Percentiles rank a stretch among this genome's conserved stretches.
Conservation (phyloP, 2,888 invertebrate species). For the Antheraea yamamai region DNA sequence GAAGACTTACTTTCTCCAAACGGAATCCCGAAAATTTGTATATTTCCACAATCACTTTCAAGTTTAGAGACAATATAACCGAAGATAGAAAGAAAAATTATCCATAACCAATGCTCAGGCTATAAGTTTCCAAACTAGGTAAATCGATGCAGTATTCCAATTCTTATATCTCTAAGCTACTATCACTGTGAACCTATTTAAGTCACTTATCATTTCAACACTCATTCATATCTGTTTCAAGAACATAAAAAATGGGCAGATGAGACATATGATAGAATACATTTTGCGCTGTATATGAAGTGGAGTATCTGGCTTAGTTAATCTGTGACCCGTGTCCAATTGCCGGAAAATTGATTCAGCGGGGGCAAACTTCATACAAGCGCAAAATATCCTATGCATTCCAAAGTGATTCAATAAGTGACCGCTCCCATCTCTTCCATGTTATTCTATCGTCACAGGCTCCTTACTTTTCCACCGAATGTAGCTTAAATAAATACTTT, state of each 20-base stretch:
- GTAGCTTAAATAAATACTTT: conserved; percentile 6
- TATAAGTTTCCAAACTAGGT: no score
- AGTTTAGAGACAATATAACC: no score
- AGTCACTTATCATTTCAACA: no score
- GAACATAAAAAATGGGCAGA: not conserved
- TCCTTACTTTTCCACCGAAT: conserved; percentile 9
- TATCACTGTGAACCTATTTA: no score
- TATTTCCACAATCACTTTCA: no score
- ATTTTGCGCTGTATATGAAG: not conserved
- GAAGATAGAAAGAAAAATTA: no score
- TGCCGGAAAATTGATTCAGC: conserved; percentile 51
- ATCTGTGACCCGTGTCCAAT: conserved; percentile 34
- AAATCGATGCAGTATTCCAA: no score
- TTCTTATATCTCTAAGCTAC: no score
- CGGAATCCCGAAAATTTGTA: no score
- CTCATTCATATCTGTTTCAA: not conserved
- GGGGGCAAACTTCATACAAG: conserved; percentile 43
- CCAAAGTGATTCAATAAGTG: conserved; percentile 68
- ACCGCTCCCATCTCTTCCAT: conserved; percentile 49
- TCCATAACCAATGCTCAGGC: no score
- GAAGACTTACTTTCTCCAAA: no score
- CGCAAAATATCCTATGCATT: conserved; percentile 71
- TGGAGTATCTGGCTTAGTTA: not conserved
- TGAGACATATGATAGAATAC: not conserved
- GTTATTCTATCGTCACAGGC: conserved; percentile 58